Evolutionary conservation across 1,140 invertebrate species (phyloP), one percentile per base, ranked within the genome.

Genomic region (Mya arenaria): DNA sequence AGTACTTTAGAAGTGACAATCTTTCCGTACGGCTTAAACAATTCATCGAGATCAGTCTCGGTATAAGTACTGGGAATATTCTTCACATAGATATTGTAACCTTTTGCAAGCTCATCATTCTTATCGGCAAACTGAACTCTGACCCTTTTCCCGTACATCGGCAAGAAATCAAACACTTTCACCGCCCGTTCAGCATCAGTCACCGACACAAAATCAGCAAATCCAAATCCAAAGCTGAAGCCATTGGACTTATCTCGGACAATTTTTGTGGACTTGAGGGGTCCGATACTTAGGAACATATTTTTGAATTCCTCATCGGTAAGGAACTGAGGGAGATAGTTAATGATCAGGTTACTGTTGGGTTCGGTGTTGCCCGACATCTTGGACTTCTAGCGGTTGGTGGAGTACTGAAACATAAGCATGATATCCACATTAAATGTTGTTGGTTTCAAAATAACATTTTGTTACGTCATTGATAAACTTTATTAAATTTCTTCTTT

Each of bases 161-260:
- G 95, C 80, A 97, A 95, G 34, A 97, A 97, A 92, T 98, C 98
- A 80, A 98, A 94, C 13, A 95, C 95, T 86, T 95, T 94, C 82
- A 98, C 97, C 41, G 97, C 97, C 86, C 95, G 95, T 60, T 95
- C 93, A 36, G 97, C 97, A 93, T 97, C 97, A 91, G 97, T 96
- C 82, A 96, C 95, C 83, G 95, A 95, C 36, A 95, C 94, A 92
- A 97, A 98, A 92, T 98, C 97, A 28, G 98, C 97, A 94, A 98
- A 98, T 30, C 97, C 97, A 93, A 98, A 98, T 30, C 97, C 97
- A 92, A 97, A 98, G 92, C 97, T 97, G 92, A 98, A 98, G 36
- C 97, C 97, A 93, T 97, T 97, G 95, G 71, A 39, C 39, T 85
- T 86, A 48, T 91, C 89, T 90, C 97, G 96, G 95, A 98, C 97